Conservation (phyloP, 2,113 vertebrate genomes). For the Saimiri boliviensis region DNA sequence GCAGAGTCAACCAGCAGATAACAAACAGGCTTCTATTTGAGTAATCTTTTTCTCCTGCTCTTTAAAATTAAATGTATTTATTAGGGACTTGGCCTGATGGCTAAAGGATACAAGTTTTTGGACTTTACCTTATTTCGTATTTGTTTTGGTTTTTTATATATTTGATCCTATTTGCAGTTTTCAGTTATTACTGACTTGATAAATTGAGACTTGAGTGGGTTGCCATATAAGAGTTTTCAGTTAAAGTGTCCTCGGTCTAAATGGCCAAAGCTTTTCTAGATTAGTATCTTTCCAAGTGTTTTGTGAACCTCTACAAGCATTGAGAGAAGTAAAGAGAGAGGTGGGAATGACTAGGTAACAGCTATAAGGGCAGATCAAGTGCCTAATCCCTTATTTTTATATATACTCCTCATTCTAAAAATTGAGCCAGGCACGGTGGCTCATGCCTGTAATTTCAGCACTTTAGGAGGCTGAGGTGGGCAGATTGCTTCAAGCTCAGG, state of each 20-base stretch:
- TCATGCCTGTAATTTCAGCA: too few species aligned
- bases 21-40: constrained; percentile 1
- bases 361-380: neutral
- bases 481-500: too few species aligned
- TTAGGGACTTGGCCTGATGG: neutral
- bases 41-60: constrained; percentile 2
- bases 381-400: neutral
- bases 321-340: neutral
- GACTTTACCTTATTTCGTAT: constrained; percentile 31
- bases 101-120: constrained; percentile 7
- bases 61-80: constrained; percentile 50
- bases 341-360: neutral
- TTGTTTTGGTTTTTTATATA: constrained; percentile 27
- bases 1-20: neutral
- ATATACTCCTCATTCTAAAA: neutral
- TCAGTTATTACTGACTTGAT: constrained; percentile 14
- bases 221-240: constrained; percentile 31
- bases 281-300: neutral
- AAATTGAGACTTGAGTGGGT: constrained; percentile 23
- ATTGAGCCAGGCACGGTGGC: neutral
- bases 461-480: too few species aligned
- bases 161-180: neutral
- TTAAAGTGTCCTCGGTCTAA: neutral
- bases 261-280: neutral
- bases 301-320: neutral